phyloP scores from a whole-genome alignment of 2,888 invertebrate genomes.

The Enchytraeus crypticus region DNA sequence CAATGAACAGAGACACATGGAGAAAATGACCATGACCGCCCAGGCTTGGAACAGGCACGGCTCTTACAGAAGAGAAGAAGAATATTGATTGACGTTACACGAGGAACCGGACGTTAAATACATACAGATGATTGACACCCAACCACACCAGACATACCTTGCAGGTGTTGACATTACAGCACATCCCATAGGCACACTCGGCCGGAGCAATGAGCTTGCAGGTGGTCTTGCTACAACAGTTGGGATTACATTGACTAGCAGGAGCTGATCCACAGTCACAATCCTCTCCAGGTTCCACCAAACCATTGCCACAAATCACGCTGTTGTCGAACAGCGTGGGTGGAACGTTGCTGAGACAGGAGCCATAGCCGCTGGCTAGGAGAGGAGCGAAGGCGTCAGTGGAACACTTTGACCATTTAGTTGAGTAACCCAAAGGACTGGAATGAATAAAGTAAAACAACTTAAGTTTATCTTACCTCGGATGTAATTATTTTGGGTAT shows the following conservation, averaged over 20 bases:
- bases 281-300: too few relatives aligned
- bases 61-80: too few relatives aligned
- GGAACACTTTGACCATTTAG: conserved; percentile 91
- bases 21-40: too few relatives aligned
- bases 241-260: background rate
- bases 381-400: conserved; percentile 76
- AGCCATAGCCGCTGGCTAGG: conserved; percentile 92
- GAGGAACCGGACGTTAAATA: too few relatives aligned
- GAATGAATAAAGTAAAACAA: too few relatives aligned
- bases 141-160: too few relatives aligned
- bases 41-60: too few relatives aligned
- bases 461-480: too few relatives aligned
- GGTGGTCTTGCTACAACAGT: background rate
- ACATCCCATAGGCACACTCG: background rate
- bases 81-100: too few relatives aligned
- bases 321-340: conserved; percentile 50
- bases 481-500: too few relatives aligned
- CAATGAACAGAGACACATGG: too few relatives aligned
- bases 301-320: conserved; percentile 85
- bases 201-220: background rate
- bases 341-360: conserved; percentile 82
- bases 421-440: conserved; percentile 54
- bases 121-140: too few relatives aligned
- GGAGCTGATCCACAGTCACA: conserved; percentile 87
- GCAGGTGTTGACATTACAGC: background rate